Base-by-base conservation (phyloP, 1,140 invertebrate species). In the Drosophila parvula region DNA sequence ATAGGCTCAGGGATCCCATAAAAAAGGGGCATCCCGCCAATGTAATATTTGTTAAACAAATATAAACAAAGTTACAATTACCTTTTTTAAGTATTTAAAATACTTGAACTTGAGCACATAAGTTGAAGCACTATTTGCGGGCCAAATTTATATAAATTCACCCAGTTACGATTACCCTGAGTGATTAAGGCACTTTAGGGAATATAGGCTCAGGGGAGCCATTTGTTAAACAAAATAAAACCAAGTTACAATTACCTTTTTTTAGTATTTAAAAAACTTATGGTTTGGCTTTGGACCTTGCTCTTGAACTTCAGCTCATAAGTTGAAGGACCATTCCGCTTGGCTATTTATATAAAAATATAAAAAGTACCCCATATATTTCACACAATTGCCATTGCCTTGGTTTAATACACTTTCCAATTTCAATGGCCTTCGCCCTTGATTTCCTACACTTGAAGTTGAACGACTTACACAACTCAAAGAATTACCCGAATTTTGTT, bases 401-500 rank as follows among this genome's bases (percentile, higher is more conserved):
- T 32, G 27, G 14, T 36, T 59, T 59, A 51, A 32, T 32, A 56
- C n/a, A 45, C 41, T 58, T 45, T 28, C 44, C 16, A 65, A 40
- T 56, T 70, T 45, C 64, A 47, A 57, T 58, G 65, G 68, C 53
- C 69, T 62, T 34, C 40, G 36, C 47, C 73, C 74, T 76, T 76
- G 74, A 65, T 59, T 74, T 74, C 27, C 12, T 10, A 28, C 40
- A 56, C 48, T 27, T 55, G 22, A 48, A 76, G 74, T 77, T 77
- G 48, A 77, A 77, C 47, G 74, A 77, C 74, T 77, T 77, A 48
- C 34, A 59, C 68, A 74, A 73, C 62, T 67, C 27, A 22, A 16
- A 38, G 36, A 50, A 32, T 59, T 64, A 11, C 5, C 30, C 30
- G 40, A 41, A 64, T 50, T 75, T 22, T 68, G 22, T 76, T 53